phyloP scores from a whole-genome alignment of 2,797 vertebrate genomes.

The Furcifer pardalis region DNA sequence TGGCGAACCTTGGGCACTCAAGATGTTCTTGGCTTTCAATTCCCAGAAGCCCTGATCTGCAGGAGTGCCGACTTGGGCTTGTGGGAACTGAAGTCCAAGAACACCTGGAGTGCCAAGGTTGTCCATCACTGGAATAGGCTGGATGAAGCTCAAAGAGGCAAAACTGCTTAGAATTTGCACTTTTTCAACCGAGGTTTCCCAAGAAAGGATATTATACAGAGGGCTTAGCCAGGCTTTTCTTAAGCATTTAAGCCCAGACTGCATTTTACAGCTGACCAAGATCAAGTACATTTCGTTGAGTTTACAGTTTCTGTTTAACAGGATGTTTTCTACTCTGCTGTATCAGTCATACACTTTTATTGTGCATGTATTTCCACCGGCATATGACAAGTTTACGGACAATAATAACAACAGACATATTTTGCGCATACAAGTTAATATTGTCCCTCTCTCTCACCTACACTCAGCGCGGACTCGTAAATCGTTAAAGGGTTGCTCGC shows the following conservation, averaged over 20 bases:
- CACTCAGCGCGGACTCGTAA: constrained; percentile 36
- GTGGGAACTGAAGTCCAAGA: too few relatives aligned
- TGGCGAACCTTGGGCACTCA: too few relatives aligned
- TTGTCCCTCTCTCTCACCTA: neutral
- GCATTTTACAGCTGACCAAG: constrained; percentile 53
- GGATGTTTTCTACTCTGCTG: constrained; percentile 49
- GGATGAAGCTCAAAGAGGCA: neutral
- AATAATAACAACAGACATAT: constrained; percentile 56
- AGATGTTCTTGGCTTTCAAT: too few relatives aligned
- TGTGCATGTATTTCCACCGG: constrained; percentile 48
- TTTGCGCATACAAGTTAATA: constrained; percentile 48
- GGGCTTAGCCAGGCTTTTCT: neutral
- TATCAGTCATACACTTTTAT: constrained; percentile 44
- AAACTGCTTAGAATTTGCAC: neutral
- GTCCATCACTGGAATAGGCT: too few relatives aligned
- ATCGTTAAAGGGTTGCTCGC: constrained; percentile 20
- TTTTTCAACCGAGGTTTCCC: neutral
- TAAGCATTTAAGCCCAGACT: neutral
- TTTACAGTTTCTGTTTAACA: constrained; percentile 61
- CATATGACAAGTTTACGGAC: constrained; percentile 55
- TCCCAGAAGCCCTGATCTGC: too few relatives aligned
- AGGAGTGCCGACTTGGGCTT: too few relatives aligned
- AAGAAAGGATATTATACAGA: neutral
- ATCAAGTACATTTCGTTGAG: constrained; percentile 39
- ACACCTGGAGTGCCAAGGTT: too few relatives aligned